A percentile compares a stretch with the other conserved stretches of the same genome.
phyloP scores from a whole-genome alignment of 30 jellyfish, hydroid and myxozoan genomes.

The Nemopilema nomurai region DNA sequence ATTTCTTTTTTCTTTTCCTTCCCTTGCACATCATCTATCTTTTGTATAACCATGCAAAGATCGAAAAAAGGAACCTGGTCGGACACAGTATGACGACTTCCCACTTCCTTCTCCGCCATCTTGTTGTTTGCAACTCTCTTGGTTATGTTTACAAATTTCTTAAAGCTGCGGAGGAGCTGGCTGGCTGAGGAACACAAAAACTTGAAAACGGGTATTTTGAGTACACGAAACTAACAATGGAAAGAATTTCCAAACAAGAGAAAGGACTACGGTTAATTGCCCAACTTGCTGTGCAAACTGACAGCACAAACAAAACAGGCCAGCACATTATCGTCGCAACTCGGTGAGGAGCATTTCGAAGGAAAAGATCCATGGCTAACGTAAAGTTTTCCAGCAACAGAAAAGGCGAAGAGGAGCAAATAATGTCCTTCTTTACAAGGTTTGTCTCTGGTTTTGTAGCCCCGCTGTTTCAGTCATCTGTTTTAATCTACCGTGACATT shows the following conservation, averaged over 20 bases:
- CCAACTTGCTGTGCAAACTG: background rate
- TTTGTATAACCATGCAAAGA: slow-evolving; percentile 77
- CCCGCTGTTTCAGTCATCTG: no score
- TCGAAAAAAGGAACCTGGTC: slow-evolving; percentile 80
- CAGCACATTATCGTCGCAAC: background rate
- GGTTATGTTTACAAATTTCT: no score
- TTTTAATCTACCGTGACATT: no score
- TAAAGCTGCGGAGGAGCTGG: background rate
- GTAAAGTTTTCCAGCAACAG: background rate
- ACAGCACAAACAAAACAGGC: background rate
- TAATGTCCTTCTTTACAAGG: slow-evolving; percentile 27
- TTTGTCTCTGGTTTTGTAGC: background rate
- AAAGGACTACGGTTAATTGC: background rate
- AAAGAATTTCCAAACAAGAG: background rate
- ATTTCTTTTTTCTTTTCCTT: slow-evolving; percentile 82
- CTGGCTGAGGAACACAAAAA: background rate
- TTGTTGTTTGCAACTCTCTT: no score
- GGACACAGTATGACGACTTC: slow-evolving; percentile 45
- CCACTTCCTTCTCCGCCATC: slow-evolving; percentile 32
- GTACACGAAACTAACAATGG: background rate
- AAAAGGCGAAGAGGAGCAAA: slow-evolving; percentile 20
- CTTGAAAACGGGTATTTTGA: background rate
- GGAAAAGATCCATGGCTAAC: background rate
- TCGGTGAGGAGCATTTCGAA: background rate
- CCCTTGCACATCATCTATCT: slow-evolving; percentile 60